Evolutionary conservation across 2,888 invertebrate genomes (phyloP).

Genomic region (Bombyx huttoni): DNA sequence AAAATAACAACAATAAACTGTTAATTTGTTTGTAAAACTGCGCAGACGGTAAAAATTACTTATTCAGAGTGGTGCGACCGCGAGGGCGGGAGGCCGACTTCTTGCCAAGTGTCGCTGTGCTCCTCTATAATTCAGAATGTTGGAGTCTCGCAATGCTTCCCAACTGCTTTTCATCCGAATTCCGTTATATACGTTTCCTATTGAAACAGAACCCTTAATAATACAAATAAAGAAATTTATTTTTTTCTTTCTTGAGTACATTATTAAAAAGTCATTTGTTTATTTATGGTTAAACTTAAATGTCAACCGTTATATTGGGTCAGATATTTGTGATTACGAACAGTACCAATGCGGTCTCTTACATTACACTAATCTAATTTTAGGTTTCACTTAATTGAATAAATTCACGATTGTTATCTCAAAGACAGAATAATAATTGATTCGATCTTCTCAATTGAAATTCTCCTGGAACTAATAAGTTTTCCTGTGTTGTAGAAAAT

Average conservation of each 20-base stretch:
- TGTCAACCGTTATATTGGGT: not conserved
- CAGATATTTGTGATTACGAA: not conserved
- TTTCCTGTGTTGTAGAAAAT: conserved; percentile 48
- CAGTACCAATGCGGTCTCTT: not conserved
- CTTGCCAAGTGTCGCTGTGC: conserved; percentile 45
- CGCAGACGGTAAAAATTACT: conserved; percentile 66
- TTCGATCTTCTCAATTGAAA: conserved; percentile 14
- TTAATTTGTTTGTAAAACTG: conserved; percentile 71
- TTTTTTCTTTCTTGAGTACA: too few relatives aligned
- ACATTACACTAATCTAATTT: not conserved
- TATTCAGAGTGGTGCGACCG: conserved; percentile 58
- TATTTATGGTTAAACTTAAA: not conserved
- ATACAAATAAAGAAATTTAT: too few relatives aligned
- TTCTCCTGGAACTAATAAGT: conserved; percentile 34
- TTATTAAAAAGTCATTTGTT: too few relatives aligned
- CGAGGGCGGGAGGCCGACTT: conserved; percentile 33
- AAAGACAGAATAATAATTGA: not conserved
- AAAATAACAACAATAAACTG: conserved; percentile 67
- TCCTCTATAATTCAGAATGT: conserved; percentile 55
- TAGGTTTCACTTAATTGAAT: not conserved
- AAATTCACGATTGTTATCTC: not conserved
- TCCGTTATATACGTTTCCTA: not conserved
- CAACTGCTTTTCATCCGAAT: conserved; percentile 3
- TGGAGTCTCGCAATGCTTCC: conserved; percentile 11
- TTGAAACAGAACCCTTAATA: not conserved